phyloP scores from a whole-genome alignment of 2,797 vertebrate genomes.

The Zalophus californianus region DNA sequence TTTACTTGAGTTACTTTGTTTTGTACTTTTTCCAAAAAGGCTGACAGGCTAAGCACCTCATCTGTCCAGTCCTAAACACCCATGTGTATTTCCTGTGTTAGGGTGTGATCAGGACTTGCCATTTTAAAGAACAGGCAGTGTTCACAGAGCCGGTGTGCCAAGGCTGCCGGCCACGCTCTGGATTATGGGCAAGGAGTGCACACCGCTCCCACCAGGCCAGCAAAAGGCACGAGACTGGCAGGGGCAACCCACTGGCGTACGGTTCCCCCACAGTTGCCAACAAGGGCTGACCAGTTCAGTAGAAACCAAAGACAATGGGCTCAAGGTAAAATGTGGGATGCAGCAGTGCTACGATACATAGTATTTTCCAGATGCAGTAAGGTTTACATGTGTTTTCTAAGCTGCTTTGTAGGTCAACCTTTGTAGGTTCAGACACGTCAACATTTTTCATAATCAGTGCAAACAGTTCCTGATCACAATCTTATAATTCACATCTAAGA shows the following conservation, averaged over 20 bases:
- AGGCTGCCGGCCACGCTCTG: neutral
- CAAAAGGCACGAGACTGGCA: too few relatives aligned
- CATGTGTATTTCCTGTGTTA: constrained; percentile 69
- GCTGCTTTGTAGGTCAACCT: neutral
- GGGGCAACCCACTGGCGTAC: neutral
- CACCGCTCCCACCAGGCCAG: neutral
- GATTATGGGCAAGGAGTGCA: accelerated
- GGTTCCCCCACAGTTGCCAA: neutral
- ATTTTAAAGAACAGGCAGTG: constrained; percentile 56
- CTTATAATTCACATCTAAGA: neutral
- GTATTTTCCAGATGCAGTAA: neutral
- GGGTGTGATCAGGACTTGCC: constrained; percentile 41
- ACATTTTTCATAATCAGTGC: neutral
- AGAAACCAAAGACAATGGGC: neutral
- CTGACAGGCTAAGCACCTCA: neutral
- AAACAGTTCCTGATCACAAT: neutral
- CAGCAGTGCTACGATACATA: neutral
- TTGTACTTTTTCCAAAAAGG: neutral
- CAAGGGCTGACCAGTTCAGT: neutral
- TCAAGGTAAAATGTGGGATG: neutral
- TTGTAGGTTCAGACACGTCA: neutral
- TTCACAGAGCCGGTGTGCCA: constrained; percentile 64
- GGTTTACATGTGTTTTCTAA: neutral
- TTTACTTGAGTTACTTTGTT: neutral
- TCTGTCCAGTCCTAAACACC: constrained; percentile 38